Evolutionary conservation across 2,113 vertebrate species (phyloP).

Genomic region (Lanius collurio): DNA sequence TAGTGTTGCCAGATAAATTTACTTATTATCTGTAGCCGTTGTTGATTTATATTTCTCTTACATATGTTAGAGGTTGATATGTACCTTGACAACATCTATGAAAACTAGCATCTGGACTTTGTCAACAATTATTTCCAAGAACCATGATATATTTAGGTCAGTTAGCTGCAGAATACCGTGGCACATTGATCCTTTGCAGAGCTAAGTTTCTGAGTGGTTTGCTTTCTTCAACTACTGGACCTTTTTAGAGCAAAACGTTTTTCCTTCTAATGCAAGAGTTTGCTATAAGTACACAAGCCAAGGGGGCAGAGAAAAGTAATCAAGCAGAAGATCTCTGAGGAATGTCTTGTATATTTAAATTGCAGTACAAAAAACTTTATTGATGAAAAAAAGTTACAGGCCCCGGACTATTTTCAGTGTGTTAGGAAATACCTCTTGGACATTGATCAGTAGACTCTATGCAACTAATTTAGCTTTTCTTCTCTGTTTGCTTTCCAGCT

Average conservation of each 20-base stretch:
- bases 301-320: neutral
- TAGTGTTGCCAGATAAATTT: constrained; percentile 29
- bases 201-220: neutral
- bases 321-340: neutral
- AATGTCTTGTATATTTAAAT: neutral
- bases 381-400: neutral
- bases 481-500: constrained; percentile 8
- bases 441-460: neutral
- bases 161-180: neutral
- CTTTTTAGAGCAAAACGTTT: neutral
- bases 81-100: neutral
- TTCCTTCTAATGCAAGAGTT: neutral
- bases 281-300: neutral
- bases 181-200: constrained; percentile 6
- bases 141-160: constrained; percentile 1
- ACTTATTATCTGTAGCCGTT: constrained; percentile 11
- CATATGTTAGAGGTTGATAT: neutral
- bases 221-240: neutral
- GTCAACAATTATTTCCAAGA: constrained; percentile 36
- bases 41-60: constrained; percentile 43
- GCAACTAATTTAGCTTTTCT: neutral
- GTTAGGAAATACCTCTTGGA: constrained; percentile 10
- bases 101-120: constrained; percentile 31
- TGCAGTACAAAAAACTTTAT: neutral
- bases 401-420: neutral